Conservation (phyloP, 1,140 invertebrate species). For the Homarus americanus region DNA sequence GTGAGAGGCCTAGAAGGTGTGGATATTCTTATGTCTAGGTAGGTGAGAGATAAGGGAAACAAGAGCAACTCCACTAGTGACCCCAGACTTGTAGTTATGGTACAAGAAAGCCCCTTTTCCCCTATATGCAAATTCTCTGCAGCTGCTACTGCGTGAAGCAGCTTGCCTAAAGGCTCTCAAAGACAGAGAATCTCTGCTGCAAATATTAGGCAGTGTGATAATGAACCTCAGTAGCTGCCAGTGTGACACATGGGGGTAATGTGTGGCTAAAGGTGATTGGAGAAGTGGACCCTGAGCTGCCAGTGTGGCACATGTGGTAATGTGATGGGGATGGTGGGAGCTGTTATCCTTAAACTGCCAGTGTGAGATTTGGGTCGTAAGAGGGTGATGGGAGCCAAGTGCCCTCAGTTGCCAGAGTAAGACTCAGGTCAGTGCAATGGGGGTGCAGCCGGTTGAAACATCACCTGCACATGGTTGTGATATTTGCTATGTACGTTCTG, state of each 20-base stretch:
- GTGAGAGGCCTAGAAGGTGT: not conserved
- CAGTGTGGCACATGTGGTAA: slow-evolving; percentile 16
- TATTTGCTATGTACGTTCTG: slow-evolving; percentile 67
- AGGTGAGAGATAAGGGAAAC: not conserved
- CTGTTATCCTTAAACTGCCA: slow-evolving; percentile 45
- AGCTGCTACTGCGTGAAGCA: slow-evolving; percentile 26
- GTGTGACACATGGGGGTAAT: not conserved
- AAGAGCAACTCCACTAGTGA: slow-evolving; percentile 6
- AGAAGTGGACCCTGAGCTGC: slow-evolving; percentile 14
- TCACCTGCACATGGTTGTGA: slow-evolving; percentile 72
- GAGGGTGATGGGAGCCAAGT: slow-evolving; percentile 56
- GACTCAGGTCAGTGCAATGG: slow-evolving; percentile 28
- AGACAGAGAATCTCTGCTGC: not conserved
- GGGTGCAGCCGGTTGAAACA: slow-evolving; percentile 53
- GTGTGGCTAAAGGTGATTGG: not conserved
- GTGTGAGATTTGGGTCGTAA: slow-evolving; percentile 35
- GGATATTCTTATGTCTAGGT: not conserved
- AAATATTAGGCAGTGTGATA: slow-evolving; percentile 16
- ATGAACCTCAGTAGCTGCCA: not conserved
- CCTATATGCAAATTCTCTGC: not conserved
- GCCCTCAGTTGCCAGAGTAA: slow-evolving; percentile 36
- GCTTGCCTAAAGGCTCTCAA: not conserved
- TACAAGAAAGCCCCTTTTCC: not conserved
- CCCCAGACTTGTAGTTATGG: not conserved
- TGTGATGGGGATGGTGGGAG: slow-evolving; percentile 21